These are phyloP conservation scores for Anolis carolinensis DNA, from an alignment of 2,113 vertebrate genomes.

Conservation along the genomic window DNA sequence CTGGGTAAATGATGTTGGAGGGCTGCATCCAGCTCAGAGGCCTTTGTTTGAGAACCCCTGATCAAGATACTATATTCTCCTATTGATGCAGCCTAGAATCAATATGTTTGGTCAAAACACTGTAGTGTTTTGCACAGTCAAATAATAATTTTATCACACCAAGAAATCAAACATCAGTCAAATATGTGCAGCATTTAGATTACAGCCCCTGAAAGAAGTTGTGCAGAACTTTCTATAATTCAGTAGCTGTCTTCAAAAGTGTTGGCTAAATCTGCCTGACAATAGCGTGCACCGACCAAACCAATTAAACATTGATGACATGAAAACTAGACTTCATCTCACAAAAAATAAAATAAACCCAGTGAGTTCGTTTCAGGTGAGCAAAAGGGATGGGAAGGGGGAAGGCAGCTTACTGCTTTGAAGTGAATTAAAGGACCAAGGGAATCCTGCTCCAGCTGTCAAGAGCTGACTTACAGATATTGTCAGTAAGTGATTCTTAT, in stretches of 20 bases:
- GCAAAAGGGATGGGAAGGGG: background rate
- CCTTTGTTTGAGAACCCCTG: too few relatives aligned
- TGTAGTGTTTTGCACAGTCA: background rate
- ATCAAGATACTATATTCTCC: too few relatives aligned
- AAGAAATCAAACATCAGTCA: background rate
- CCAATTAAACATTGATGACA: background rate
- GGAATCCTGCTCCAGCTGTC: background rate
- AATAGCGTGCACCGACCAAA: rapidly evolving
- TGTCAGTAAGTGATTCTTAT: background rate
- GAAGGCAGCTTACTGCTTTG: background rate
- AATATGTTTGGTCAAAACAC: background rate
- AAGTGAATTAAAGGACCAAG: background rate
- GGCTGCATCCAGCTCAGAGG: too few relatives aligned
- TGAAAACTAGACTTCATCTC: background rate
- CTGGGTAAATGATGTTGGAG: too few relatives aligned
- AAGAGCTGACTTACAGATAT: background rate
- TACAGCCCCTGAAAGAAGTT: rapidly evolving
- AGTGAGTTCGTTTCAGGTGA: background rate
- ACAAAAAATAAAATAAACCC: background rate
- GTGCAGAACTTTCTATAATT: background rate
- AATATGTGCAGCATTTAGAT: background rate
- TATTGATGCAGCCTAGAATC: too few relatives aligned
- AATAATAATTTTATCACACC: background rate
- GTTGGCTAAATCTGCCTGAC: background rate
- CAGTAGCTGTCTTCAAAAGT: background rate